Base-by-base conservation (phyloP, 2,113 vertebrate species). In the Taxidea taxus region DNA sequence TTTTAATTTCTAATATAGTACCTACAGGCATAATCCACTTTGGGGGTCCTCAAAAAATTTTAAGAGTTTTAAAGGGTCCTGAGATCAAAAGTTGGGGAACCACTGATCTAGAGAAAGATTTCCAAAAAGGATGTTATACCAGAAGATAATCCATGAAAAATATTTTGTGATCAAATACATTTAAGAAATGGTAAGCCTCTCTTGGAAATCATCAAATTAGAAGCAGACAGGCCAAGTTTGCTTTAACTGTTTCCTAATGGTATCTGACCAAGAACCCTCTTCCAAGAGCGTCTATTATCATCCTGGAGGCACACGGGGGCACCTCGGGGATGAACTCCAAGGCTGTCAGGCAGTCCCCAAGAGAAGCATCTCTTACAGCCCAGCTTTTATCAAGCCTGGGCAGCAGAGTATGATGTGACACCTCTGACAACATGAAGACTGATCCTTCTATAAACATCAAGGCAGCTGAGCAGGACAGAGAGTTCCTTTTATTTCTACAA, bases 1-100 rank as follows among this genome's bases (percentile, higher is more conserved):
- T 70, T 56, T 95, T 51, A 72, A 56, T n/a, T 96, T 81, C 49
- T 31, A 83, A 89, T 14, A 72, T 3, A 64, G 66, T 77, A 85
- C 58, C 82, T 77, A 68, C 18, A 37, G 34, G 34, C 44, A 64
- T 21, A 72, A 56, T 12, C 23, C 64, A 56, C 42, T 95, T 64
- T 72, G 47, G 75, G 74, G 49, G 29, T 60, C 95, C 56, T 84
- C 80, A 66, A 58, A 90, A 51, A 4, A 7, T 85, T 84, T 44
- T 47, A 75, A 44, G 15, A 74, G 58, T 87, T 3, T n/a, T 93
- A 88, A 82, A 29, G 4, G 29, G 25, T 66, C 64, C 66, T 60
- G 44, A 62, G 56, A 39, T 44, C 72, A 85, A 58, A 97, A n/a
- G 49, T 18, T 92, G 39, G 83, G 60, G 83, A 85, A 72, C 3